Conservation (phyloP, 2,888 invertebrate species). For the Heliconius cydno region DNA sequence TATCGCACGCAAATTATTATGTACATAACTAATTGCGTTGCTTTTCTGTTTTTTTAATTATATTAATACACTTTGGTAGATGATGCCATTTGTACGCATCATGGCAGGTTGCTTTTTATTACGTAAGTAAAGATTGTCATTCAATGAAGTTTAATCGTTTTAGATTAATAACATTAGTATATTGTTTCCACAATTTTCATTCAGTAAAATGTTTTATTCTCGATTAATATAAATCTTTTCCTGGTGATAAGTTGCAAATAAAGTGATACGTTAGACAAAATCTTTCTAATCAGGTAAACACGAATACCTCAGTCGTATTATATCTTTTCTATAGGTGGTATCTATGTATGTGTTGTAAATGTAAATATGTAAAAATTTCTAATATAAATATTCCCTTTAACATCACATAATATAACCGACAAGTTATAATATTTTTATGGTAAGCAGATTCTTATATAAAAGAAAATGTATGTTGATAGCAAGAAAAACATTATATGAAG, state of each 20-base stretch:
- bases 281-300: no score
- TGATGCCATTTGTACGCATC: background rate
- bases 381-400: no score
- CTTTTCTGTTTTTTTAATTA: slow-evolving; percentile 25
- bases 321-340: no score
- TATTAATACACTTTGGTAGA: background rate
- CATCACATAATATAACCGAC: no score
- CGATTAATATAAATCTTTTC: background rate
- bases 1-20: slow-evolving; percentile 28
- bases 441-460: no score
- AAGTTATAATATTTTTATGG: no score
- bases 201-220: background rate
- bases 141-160: background rate
- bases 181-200: background rate
- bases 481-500: no score
- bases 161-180: background rate
- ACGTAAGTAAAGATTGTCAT: background rate
- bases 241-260: background rate
- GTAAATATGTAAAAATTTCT: no score
- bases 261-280: background rate
- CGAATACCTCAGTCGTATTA: no score
- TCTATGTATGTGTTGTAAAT: no score
- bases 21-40: slow-evolving; percentile 20
- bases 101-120: background rate
- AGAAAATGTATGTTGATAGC: no score